Evolutionary conservation across 2,888 invertebrate species (phyloP).

Genomic region (Callimorpha dominula): DNA sequence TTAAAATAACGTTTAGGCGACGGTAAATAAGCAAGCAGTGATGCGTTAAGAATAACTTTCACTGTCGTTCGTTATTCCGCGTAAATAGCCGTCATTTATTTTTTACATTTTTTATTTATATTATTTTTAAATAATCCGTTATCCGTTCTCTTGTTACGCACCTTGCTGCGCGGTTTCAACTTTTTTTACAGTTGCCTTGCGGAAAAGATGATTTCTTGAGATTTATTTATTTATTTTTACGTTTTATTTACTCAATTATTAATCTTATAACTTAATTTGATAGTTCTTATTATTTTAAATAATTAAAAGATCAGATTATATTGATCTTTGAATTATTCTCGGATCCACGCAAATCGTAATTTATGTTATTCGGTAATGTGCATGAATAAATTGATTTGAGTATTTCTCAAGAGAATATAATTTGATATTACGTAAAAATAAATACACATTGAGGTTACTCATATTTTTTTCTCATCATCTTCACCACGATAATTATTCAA

Average conservation of each 20-base stretch:
- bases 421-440: not conserved
- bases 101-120: constrained; percentile 31
- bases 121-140: constrained; percentile 49
- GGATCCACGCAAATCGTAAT: not conserved
- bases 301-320: too few relatives aligned
- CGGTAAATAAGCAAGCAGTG: constrained; percentile 55
- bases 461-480: not conserved
- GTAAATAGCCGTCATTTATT: constrained; percentile 53
- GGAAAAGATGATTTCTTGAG: not conserved
- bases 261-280: not conserved
- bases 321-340: not conserved
- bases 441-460: not conserved
- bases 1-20: constrained; percentile 58
- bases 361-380: too few relatives aligned
- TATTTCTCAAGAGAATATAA: not conserved
- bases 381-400: not conserved
- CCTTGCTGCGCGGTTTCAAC: constrained; percentile 40
- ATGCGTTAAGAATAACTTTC: constrained; percentile 69
- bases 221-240: not conserved
- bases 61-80: constrained; percentile 65
- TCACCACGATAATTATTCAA: not conserved
- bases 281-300: too few relatives aligned
- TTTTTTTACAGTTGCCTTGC: constrained; percentile 18
- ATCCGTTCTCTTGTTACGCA: constrained; percentile 53
- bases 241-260: not conserved